Evolutionary conservation across 2,797 vertebrate genomes (phyloP).

Genomic region (Lateolabrax maculatus): DNA sequence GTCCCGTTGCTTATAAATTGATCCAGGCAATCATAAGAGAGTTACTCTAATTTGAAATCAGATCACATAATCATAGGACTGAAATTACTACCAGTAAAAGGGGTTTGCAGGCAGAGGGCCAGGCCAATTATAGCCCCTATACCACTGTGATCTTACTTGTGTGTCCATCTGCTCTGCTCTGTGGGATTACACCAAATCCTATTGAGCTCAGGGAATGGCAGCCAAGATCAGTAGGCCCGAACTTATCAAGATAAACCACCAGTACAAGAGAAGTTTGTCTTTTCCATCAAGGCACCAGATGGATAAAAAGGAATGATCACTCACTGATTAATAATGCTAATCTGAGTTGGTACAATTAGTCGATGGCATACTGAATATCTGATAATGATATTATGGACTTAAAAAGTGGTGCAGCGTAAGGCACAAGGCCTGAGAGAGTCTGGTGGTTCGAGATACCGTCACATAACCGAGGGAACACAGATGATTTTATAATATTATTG

Average conservation of each 20-base stretch:
- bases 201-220: conserved; percentile 76
- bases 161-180: conserved; percentile 83
- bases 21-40: conserved; percentile 14
- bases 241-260: conserved; percentile 72
- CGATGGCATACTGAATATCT: conserved; percentile 14
- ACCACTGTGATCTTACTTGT: conserved; percentile 80
- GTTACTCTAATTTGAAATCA: conserved; percentile 45
- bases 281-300: conserved; percentile 39
- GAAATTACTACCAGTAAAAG: conserved; percentile 66
- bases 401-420: conserved; percentile 1
- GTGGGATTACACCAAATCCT: conserved; percentile 87
- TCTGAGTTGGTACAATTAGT: conserved; percentile 34
- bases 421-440: neutral
- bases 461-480: conserved; percentile 7
- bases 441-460: conserved; percentile 23
- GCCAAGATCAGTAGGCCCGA: conserved; percentile 77
- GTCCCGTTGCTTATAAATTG: neutral
- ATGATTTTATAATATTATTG: conserved; percentile 35
- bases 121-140: conserved; percentile 76
- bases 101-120: conserved; percentile 59
- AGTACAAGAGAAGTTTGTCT: conserved; percentile 60
- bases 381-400: conserved; percentile 1
- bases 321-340: conserved; percentile 41
- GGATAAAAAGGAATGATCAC: conserved; percentile 47
- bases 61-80: conserved; percentile 67